Base-by-base conservation (phyloP, 1,140 invertebrate species). In the Schlechtendalia chinensis region DNA sequence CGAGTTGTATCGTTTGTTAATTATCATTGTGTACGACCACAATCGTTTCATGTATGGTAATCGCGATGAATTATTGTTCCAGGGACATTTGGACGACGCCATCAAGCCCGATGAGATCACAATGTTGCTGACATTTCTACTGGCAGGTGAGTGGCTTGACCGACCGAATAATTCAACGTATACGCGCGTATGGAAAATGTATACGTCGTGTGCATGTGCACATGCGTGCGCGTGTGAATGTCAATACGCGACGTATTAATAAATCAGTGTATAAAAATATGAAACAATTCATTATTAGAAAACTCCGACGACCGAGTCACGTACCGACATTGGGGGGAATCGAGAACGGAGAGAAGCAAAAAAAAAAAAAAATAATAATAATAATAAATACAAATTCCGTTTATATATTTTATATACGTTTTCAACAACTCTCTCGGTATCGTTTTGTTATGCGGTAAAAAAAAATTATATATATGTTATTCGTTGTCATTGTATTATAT, bases 41-140 rank as follows among this genome's bases (percentile, higher is more conserved):
- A 50, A 50, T 50, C 5, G 12, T 50, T 12, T 12, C 1, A 50
- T 6, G 5, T 12, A 50, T 50, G 12, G 12, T 8, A 50, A 50
- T 50, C 47, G 5, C 14, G 8, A 69, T 50, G 17, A 69, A 50
- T 72, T 72, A n/a, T 54, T 53, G 75, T 79, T 79, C n/a, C 58
- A 79, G 75, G 58, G 58, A 79, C 58, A 79, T 79, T 58, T 39
- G 75, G 39, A 63, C 75, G 75, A 79, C 75, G 39, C 24, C 58
- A 50, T 39, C 58, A 12, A 79, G 75, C 75, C 75, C 58, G 17
- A 79, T 79, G 75, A 79, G 58, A 79, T 79, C 75, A 79, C 54
- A 63, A 79, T 79, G 75, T 79, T 79, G 75, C 75, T 79, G 58
- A 79, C 39, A 63, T 79, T 79, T 79, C 22, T 79, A 79, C 75